These are phyloP conservation scores for Ecliptopera silaceata DNA, from an alignment of 2,888 invertebrate genomes.

Conservation along the genomic window DNA sequence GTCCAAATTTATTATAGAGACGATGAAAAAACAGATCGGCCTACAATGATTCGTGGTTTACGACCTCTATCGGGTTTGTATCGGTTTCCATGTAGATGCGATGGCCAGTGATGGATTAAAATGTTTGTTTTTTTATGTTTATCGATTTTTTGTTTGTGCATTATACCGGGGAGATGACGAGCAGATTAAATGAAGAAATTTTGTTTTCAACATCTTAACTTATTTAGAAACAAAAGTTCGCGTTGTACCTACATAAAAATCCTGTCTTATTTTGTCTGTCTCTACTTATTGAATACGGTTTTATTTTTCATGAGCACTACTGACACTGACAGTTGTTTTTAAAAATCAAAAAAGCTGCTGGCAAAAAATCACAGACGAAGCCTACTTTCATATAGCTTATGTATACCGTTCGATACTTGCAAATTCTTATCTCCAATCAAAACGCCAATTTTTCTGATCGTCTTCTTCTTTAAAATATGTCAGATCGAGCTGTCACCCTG, in stretches of 20 bases:
- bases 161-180: constrained; percentile 25
- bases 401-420: not conserved
- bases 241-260: too few relatives aligned
- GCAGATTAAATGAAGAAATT: constrained; percentile 9
- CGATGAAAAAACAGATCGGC: constrained; percentile 65
- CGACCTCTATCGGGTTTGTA: constrained; percentile 56
- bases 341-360: too few relatives aligned
- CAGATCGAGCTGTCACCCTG: constrained; percentile 24
- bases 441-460: constrained; percentile 12
- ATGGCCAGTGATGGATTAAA: constrained; percentile 42
- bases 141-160: constrained; percentile 44
- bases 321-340: too few relatives aligned
- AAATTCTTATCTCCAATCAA: constrained; percentile 19
- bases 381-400: not conserved
- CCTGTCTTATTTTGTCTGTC: too few relatives aligned
- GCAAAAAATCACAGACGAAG: not conserved
- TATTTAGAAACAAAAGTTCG: not conserved
- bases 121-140: constrained; percentile 50
- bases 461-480: constrained; percentile 2
- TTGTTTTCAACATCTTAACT: constrained; percentile 2
- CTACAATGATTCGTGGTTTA: constrained; percentile 72
- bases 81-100: constrained; percentile 61
- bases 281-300: too few relatives aligned
- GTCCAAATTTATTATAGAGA: constrained; percentile 74
- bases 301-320: too few relatives aligned